Conservation (phyloP, 2,797 vertebrate genomes). For the Carduelis carduelis region DNA sequence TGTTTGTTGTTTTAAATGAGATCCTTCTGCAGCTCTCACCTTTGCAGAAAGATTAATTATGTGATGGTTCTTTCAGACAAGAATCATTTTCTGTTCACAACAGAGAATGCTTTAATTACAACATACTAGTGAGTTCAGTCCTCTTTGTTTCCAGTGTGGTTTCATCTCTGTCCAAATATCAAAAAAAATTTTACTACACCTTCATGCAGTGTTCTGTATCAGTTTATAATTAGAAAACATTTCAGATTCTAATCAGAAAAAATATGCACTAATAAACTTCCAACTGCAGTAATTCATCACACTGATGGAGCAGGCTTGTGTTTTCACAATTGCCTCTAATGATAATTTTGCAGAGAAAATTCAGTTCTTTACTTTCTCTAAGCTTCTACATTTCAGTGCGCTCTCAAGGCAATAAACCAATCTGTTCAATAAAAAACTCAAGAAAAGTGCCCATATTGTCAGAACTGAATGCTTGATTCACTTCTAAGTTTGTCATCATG, state of each 20-base stretch:
- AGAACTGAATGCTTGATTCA: not conserved
- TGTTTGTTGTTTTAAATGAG: not conserved
- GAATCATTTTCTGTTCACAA: not conserved
- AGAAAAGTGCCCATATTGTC: not conserved
- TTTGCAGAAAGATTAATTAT: not conserved
- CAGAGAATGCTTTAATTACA: not conserved
- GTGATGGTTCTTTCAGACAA: not conserved
- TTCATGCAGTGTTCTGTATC: not conserved
- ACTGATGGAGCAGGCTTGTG: not conserved
- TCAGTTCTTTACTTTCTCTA: not conserved
- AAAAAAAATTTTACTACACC: not conserved
- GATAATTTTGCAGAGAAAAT: not conserved
- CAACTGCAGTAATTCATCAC: not conserved
- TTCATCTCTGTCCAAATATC: not conserved
- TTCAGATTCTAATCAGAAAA: not conserved
- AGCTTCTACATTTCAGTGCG: not conserved
- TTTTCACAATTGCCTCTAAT: not conserved
- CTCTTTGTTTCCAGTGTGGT: not conserved
- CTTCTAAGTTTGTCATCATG: not conserved
- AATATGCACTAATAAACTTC: not conserved
- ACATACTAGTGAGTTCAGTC: not conserved
- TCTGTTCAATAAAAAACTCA: not conserved
- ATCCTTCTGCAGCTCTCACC: not conserved
- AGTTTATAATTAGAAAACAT: not conserved
- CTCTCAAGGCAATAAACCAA: not conserved